phyloP scores from a whole-genome alignment of 2,888 invertebrate genomes.

The Plagodis dolabraria region DNA sequence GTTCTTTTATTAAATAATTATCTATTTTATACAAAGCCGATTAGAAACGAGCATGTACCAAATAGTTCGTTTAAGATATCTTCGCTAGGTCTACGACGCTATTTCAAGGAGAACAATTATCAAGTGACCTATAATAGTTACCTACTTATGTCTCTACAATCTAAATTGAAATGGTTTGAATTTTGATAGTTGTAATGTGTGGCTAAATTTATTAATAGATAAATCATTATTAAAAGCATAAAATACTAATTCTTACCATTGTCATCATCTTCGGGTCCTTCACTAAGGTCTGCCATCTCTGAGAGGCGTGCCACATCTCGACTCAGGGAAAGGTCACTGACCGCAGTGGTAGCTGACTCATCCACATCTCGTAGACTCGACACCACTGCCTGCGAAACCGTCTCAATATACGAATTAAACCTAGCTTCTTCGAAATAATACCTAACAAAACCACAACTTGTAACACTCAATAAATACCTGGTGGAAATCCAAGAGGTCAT shows the following conservation, averaged over 20 bases:
- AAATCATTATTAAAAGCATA: neutral
- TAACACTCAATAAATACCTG: constrained; percentile 82
- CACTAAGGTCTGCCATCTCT: constrained; percentile 88
- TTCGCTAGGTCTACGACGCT: neutral
- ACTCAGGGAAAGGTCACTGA: constrained; percentile 85
- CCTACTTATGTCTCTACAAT: neutral
- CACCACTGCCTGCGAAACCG: constrained; percentile 70
- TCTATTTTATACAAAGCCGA: neutral
- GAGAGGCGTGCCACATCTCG: constrained; percentile 89
- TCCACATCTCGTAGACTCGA: constrained; percentile 88
- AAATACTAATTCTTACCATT: constrained; percentile 82
- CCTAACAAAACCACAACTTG: constrained; percentile 10
- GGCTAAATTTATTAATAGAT: too few relatives aligned
- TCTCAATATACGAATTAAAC: constrained; percentile 52
- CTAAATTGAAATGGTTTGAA: too few relatives aligned
- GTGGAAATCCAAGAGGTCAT: constrained; percentile 97
- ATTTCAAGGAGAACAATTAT: too few relatives aligned
- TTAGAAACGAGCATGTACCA: neutral
- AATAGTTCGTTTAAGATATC: neutral
- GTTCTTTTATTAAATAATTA: too few relatives aligned
- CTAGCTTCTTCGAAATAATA: constrained; percentile 27
- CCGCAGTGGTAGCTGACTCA: constrained; percentile 79
- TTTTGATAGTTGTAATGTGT: too few relatives aligned
- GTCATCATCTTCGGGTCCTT: constrained; percentile 90
- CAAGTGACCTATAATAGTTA: too few relatives aligned